These are phyloP conservation scores for Salticus scenicus DNA, from an alignment of 2,888 invertebrate species.

Conservation along the genomic window DNA sequence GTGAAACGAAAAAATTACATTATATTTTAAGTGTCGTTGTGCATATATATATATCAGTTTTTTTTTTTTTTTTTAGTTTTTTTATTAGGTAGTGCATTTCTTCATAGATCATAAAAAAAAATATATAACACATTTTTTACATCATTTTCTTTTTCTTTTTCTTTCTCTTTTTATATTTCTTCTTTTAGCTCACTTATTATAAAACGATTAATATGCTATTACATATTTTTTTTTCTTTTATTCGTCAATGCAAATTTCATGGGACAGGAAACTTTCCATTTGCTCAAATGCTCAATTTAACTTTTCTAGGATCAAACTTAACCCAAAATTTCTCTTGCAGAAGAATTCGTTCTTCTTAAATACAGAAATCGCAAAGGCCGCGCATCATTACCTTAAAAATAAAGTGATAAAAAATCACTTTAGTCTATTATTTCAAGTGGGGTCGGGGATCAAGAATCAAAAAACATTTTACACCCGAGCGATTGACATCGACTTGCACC, in stretches of 20 bases:
- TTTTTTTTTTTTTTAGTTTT: too few relatives aligned
- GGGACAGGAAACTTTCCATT: not conserved
- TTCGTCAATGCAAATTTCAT: not conserved
- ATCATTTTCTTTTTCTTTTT: too few relatives aligned
- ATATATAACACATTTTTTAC: too few relatives aligned
- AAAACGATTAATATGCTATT: not conserved
- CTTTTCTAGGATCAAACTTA: not conserved
- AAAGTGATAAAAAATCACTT: not conserved
- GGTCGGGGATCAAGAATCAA: conserved; percentile 14
- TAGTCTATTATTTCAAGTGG: conserved; percentile 1
- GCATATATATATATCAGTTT: too few relatives aligned
- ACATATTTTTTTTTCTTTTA: not conserved
- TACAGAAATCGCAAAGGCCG: not conserved
- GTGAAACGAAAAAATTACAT: too few relatives aligned
- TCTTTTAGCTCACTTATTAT: not conserved
- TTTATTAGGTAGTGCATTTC: too few relatives aligned
- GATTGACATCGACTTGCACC: conserved; percentile 30
- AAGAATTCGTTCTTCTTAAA: not conserved
- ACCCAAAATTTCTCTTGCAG: not conserved
- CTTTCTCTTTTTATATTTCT: not conserved
- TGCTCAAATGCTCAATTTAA: not conserved
- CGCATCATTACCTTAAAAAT: conserved; percentile 4
- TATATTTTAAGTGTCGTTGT: too few relatives aligned
- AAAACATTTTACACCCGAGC: conserved; percentile 17
- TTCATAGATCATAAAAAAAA: too few relatives aligned